Conservation (phyloP, 1,140 invertebrate genomes). For the Heterodera schachtii region DNA sequence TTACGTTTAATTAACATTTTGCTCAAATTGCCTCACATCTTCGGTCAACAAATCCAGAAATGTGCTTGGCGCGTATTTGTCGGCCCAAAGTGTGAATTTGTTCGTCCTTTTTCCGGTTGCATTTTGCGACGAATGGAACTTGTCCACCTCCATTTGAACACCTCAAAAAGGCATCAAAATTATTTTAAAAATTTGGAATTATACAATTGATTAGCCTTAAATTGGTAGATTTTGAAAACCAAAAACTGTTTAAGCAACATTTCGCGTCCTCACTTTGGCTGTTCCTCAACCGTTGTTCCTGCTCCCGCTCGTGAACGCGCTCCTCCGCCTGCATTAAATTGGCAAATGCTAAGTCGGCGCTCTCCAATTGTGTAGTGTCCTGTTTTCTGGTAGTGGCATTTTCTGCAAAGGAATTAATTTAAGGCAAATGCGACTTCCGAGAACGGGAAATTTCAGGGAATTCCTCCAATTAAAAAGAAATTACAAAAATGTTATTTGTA, state of each 20-base stretch:
- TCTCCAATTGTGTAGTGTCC: background rate
- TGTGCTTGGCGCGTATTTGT: conserved; percentile 32
- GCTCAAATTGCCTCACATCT: conserved; percentile 18
- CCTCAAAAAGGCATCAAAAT: too few relatives aligned
- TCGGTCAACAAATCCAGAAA: conserved; percentile 35
- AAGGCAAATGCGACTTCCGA: too few relatives aligned
- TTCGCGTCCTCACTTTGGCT: background rate
- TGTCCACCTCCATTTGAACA: background rate
- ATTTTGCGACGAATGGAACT: background rate
- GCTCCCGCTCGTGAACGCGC: background rate
- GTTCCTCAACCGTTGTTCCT: conserved; percentile 7
- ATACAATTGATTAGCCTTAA: too few relatives aligned
- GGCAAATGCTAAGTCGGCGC: background rate
- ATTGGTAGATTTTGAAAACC: too few relatives aligned
- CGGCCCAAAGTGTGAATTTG: conserved; percentile 21
- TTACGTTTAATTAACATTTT: background rate
- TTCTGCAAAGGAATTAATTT: too few relatives aligned
- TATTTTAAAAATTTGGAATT: too few relatives aligned
- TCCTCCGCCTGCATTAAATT: background rate
- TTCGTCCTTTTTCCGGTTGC: background rate
- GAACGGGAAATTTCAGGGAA: too few relatives aligned
- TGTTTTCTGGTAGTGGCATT: too few relatives aligned
- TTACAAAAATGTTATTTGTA: too few relatives aligned
- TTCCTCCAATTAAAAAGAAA: too few relatives aligned
- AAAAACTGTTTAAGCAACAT: too few relatives aligned